Percentiles rank a stretch among this genome's conserved stretches.
phyloP scores from a whole-genome alignment of 2,888 invertebrate species.

The Spicauda simplicius region DNA sequence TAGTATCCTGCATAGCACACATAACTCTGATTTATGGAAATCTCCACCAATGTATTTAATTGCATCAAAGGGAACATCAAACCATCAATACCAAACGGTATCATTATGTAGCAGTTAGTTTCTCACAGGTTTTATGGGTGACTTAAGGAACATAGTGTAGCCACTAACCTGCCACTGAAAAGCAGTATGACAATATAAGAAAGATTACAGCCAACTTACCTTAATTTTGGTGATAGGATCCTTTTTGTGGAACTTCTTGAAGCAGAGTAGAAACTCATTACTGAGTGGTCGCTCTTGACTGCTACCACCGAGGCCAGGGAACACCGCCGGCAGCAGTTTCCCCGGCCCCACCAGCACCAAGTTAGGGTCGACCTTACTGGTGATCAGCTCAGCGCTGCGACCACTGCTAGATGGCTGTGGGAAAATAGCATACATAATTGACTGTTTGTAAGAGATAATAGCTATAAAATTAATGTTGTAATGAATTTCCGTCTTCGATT shows the following conservation, averaged over 20 bases:
- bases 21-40: not conserved
- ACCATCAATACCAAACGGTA: no score
- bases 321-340: slow-evolving; percentile 58
- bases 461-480: no score
- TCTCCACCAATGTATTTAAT: no score
- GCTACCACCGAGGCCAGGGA: slow-evolving; percentile 64
- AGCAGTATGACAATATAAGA: no score
- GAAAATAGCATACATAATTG: not conserved
- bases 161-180: no score
- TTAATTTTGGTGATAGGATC: slow-evolving; percentile 95
- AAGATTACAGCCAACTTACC: slow-evolving; percentile 70
- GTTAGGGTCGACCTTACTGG: slow-evolving; percentile 61
- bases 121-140: no score
- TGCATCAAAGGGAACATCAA: no score
- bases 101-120: no score
- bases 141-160: no score
- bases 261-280: slow-evolving; percentile 89
- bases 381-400: slow-evolving; percentile 93
- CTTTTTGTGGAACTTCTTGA: slow-evolving; percentile 95
- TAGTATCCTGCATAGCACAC: not conserved
- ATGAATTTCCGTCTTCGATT: no score
- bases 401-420: slow-evolving; percentile 95
- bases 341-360: slow-evolving; percentile 44
- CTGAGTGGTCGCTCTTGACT: slow-evolving; percentile 89
- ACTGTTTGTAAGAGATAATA: no score